Base-by-base conservation (phyloP, 2,797 vertebrate genomes). In the Lemur catta region DNA sequence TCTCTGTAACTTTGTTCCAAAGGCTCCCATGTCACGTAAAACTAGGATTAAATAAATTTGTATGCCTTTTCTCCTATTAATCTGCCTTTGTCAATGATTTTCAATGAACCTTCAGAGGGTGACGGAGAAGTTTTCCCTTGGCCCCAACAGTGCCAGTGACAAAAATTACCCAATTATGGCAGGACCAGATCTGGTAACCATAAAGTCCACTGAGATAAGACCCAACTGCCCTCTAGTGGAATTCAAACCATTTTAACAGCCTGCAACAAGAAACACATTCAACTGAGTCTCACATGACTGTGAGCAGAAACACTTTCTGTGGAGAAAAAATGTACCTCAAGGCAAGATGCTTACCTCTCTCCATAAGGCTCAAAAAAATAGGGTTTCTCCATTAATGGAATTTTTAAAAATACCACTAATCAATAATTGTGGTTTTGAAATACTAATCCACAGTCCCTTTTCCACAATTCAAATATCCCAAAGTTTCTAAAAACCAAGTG, bases 211-310 rank as follows among this genome's bases (percentile, higher is more conserved):
- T 92, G 97, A 72, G 48, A 84, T 86, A 93, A 97, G 91, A 86
- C 89, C 96, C 93, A 97, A 78, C 94, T 97, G 96, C 97, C 97
- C 97, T 97, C 97, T 97, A 96, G 96, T 98, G 97, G 97, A 97
- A 76, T 76, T 87, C 92, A 81, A 52, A 69, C 85, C 92, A 65
- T 94, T 87, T 90, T 74, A 63, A 67, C 92, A 95, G 87, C n/a
- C 87, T 38, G 33, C 67, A 41, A 26, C 50, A 92, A 72, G 84
- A 74, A 89, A 80, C 18, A 41, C 3, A 15, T 6, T 18, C 80
- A 81, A 41, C 75, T 59, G 41, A 80, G 65, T 74, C 79, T 95
- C 74, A 50, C 67, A 46, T 18, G 14, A 67, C 52, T 59, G 41
- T 22, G 17, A 78, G 15, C 46, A 84, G 63, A 65, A 93, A 88